These are phyloP conservation scores for Agelastica alni DNA, from an alignment of 2,888 invertebrate genomes.

Conservation along the genomic window DNA sequence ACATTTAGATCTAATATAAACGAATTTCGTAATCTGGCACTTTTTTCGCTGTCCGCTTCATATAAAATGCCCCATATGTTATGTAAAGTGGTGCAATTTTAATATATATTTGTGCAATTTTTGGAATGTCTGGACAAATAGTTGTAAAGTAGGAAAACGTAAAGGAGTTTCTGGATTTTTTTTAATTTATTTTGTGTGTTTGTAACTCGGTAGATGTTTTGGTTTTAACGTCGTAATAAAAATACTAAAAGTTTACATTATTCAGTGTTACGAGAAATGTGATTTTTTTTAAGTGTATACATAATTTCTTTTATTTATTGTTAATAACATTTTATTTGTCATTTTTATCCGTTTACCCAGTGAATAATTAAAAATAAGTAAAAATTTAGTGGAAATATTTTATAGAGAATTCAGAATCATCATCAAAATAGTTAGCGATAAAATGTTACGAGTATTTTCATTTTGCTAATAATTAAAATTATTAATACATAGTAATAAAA, in stretches of 20 bases:
- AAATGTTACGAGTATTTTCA: neutral
- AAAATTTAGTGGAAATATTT: no score
- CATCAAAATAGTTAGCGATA: neutral
- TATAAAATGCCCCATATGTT: no score
- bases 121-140: neutral
- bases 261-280: neutral
- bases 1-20: neutral
- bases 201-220: neutral
- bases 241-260: neutral
- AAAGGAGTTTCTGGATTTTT: neutral
- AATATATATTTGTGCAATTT: slow-evolving; percentile 2
- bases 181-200: neutral
- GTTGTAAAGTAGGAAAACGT: neutral
- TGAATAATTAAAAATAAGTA: no score
- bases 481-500: neutral
- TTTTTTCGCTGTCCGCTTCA: no score
- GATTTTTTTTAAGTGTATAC: neutral
- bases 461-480: neutral
- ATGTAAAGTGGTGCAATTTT: slow-evolving; percentile 7
- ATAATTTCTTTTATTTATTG: no score
- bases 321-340: no score
- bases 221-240: neutral
- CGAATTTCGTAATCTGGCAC: no score
- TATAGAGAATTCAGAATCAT: neutral
- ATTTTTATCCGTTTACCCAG: no score